These are phyloP conservation scores for Callospermophilus lateralis DNA, from an alignment of 2,113 vertebrate genomes.

Conservation along the genomic window DNA sequence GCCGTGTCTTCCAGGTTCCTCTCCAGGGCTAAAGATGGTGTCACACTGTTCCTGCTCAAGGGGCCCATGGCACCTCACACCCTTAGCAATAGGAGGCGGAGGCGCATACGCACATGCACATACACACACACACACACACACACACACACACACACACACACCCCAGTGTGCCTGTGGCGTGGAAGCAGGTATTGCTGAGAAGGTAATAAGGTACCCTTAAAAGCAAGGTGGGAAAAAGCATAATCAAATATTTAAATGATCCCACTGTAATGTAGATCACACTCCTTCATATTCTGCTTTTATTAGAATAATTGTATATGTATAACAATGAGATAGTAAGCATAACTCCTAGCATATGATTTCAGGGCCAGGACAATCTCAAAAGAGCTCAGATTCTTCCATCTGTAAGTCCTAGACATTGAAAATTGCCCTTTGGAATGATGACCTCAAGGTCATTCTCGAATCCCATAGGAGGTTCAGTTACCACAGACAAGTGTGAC, in stretches of 20 bases:
- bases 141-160: rapidly evolving
- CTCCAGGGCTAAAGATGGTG: not conserved
- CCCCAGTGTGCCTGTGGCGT: rapidly evolving
- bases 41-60: not conserved
- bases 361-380: not conserved
- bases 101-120: rapidly evolving
- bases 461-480: not conserved
- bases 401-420: not conserved
- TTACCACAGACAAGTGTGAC: not conserved
- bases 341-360: not conserved
- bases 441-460: not conserved
- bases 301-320: not conserved
- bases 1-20: not conserved
- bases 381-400: not conserved
- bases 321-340: not conserved
- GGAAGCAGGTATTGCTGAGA: not conserved
- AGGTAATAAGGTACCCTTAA: not conserved
- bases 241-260: not conserved
- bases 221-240: not conserved
- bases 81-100: not conserved
- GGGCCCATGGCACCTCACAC: not conserved
- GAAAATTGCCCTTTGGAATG: not conserved
- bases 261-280: not conserved
- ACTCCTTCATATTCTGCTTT: not conserved
- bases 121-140: rapidly evolving